Percentiles rank a stretch among this genome's conserved stretches.
These are phyloP conservation scores for Yoshiicerus persimilis DNA, from an alignment of 1,140 invertebrate genomes.

Conservation along the genomic window DNA sequence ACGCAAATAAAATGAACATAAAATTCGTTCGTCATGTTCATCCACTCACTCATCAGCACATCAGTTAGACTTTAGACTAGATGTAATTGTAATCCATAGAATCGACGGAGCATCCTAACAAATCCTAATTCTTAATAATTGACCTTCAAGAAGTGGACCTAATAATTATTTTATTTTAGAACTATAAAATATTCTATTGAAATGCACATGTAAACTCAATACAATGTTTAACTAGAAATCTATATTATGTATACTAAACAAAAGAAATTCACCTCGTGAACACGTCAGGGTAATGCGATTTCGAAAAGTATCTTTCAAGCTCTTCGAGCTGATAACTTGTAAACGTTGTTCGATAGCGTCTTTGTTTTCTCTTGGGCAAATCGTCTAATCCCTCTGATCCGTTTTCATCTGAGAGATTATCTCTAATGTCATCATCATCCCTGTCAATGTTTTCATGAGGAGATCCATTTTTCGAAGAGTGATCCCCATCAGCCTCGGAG, in stretches of 20 bases:
- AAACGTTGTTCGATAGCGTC: slow-evolving; percentile 89
- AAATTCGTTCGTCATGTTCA: background rate
- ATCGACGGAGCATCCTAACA: background rate
- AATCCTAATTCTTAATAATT: background rate
- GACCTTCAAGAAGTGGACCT: too few relatives aligned
- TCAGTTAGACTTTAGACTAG: background rate
- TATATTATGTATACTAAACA: background rate
- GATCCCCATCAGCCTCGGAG: slow-evolving; percentile 18
- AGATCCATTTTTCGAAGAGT: slow-evolving; percentile 33
- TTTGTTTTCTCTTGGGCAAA: slow-evolving; percentile 86
- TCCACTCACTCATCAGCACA: background rate
- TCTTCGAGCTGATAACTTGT: slow-evolving; percentile 95
- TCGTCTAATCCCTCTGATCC: slow-evolving; percentile 80
- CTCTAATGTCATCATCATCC: slow-evolving; percentile 46
- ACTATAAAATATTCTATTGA: too few relatives aligned
- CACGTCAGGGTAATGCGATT: slow-evolving; percentile 72
- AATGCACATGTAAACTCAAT: too few relatives aligned
- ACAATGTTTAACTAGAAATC: background rate
- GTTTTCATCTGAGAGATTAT: slow-evolving; percentile 55
- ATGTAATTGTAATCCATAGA: background rate
- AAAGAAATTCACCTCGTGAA: slow-evolving; percentile 79
- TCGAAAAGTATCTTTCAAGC: slow-evolving; percentile 63
- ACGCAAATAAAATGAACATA: background rate
- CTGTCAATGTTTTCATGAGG: slow-evolving; percentile 22
- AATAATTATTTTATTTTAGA: too few relatives aligned